phyloP scores from a whole-genome alignment of 2,797 vertebrate species.

The Melopsittacus undulatus region DNA sequence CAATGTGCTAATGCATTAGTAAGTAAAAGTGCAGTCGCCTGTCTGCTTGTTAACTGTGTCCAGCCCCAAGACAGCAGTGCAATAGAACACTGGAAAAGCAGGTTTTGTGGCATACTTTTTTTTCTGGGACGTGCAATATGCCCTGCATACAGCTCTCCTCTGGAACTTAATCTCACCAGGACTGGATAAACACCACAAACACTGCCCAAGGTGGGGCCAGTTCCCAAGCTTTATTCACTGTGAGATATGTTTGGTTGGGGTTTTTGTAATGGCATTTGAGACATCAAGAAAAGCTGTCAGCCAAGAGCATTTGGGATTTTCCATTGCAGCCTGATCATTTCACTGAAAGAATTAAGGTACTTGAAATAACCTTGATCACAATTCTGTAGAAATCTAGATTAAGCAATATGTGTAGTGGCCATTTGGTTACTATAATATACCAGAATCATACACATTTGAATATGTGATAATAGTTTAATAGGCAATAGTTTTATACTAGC shows the following conservation, averaged over 20 bases:
- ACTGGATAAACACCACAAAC: background rate
- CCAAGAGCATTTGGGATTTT: background rate
- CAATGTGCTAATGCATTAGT: background rate
- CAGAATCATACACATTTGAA: background rate
- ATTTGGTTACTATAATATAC: background rate
- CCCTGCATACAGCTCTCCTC: background rate
- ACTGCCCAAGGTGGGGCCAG: fast-evolving
- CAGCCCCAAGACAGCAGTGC: background rate
- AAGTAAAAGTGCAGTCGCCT: background rate
- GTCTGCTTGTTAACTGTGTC: background rate
- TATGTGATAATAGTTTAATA: background rate
- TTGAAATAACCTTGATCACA: background rate
- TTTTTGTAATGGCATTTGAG: background rate
- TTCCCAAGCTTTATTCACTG: background rate
- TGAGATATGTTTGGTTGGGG: background rate
- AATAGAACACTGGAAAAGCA: background rate
- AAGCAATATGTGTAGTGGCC: background rate
- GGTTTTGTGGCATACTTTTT: conserved; percentile 19
- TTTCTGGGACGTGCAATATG: background rate
- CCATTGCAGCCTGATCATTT: background rate
- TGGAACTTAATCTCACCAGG: background rate
- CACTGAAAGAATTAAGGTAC: background rate
- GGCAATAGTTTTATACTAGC: background rate
- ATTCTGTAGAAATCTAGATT: background rate
- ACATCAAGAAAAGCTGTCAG: background rate